Percentiles rank a stretch among this genome's conserved stretches.
phyloP scores from a whole-genome alignment of 2,888 invertebrate species.

The Prosapia bicincta region DNA sequence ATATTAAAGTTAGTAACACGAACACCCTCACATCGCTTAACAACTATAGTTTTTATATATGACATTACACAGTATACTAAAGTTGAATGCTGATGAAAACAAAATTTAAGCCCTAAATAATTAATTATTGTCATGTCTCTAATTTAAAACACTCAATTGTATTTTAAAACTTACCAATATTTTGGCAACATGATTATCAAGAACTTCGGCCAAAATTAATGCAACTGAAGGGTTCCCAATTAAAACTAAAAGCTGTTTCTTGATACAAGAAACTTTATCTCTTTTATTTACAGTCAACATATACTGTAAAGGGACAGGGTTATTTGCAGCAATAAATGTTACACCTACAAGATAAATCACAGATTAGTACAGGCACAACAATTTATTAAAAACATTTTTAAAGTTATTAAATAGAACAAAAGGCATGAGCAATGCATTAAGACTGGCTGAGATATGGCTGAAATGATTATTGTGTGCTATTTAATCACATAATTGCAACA shows the following conservation, averaged over 20 bases:
- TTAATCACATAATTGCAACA: too few species aligned
- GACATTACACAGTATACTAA: too few species aligned
- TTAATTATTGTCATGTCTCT: too few species aligned
- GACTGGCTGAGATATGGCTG: too few species aligned
- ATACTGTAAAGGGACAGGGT: slow-evolving; percentile 48
- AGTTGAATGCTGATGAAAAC: too few species aligned
- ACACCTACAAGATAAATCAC: slow-evolving; percentile 45
- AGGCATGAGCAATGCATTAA: too few species aligned
- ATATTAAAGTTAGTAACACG: too few species aligned
- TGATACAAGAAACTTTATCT: slow-evolving; percentile 53
- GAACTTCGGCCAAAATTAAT: slow-evolving; percentile 55
- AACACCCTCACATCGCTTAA: too few species aligned
- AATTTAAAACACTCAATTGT: too few species aligned
- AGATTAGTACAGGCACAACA: neutral
- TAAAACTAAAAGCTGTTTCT: slow-evolving; percentile 50
- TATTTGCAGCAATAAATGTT: slow-evolving; percentile 51
- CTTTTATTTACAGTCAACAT: slow-evolving; percentile 56
- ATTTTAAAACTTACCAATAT: slow-evolving; percentile 56
- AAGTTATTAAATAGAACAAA: too few species aligned
- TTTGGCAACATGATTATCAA: slow-evolving; percentile 56
- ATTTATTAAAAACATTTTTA: neutral
- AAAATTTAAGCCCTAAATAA: too few species aligned
- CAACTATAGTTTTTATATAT: too few species aligned
- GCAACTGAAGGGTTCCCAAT: slow-evolving; percentile 34
- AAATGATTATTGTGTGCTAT: neutral